Conservation (phyloP, 2,797 vertebrate species). For the Lagothrix lagotricha region DNA sequence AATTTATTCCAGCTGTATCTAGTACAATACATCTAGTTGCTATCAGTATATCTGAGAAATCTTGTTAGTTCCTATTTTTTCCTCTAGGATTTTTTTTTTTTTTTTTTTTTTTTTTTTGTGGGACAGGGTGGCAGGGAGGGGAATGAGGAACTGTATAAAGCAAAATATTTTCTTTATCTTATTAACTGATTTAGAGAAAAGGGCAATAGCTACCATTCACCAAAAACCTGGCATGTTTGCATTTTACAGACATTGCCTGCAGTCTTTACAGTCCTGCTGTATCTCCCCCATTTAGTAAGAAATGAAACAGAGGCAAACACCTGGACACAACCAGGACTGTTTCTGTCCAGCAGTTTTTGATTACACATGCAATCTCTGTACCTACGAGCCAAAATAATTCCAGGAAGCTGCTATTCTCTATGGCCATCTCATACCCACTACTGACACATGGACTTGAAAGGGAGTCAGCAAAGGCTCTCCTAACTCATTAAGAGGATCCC, state of each 20-base stretch:
- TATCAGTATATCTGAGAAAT: not conserved
- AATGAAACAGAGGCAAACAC: not conserved
- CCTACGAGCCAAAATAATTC: not conserved
- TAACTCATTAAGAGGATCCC: not conserved
- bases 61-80: not conserved
- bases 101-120: not conserved
- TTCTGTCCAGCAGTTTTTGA: not conserved
- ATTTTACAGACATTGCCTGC: not conserved
- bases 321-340: rapidly evolving
- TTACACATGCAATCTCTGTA: not conserved
- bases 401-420: not conserved
- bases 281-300: not conserved
- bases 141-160: rapidly evolving
- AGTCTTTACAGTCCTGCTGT: not conserved
- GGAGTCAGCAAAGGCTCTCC: not conserved
- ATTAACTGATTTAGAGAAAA: not conserved
- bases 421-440: not conserved
- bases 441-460: not conserved
- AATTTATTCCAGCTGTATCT: not conserved
- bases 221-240: not conserved
- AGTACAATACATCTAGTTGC: not conserved
- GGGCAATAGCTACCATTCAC: not conserved
- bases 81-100: not conserved
- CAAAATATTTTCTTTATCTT: not conserved
- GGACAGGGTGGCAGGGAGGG: rapidly evolving